phyloP scores from a whole-genome alignment of 2,113 vertebrate genomes.

The Glaucidium brasilianum region DNA sequence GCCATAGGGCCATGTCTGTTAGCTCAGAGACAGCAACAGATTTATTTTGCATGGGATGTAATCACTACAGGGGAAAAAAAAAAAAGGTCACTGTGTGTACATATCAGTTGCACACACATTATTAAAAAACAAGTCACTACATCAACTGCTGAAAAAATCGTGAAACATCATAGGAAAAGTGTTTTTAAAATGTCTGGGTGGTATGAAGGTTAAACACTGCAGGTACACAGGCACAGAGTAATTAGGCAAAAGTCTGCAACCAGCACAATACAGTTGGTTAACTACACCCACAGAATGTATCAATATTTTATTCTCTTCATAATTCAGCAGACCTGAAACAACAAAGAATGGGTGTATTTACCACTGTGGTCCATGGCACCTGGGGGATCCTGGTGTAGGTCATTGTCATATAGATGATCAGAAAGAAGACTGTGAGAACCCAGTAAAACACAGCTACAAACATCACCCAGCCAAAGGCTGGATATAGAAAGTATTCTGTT shows the following conservation, averaged over 20 bases:
- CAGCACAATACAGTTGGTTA: neutral
- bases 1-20: neutral
- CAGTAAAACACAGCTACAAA: conserved; percentile 89
- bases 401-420: conserved; percentile 87
- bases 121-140: conserved; percentile 15
- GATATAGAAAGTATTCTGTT: conserved; percentile 85
- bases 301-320: neutral
- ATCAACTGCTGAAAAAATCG: neutral
- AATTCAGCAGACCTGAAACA: neutral
- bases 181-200: neutral
- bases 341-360: conserved; percentile 64
- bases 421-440: conserved; percentile 86
- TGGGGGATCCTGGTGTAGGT: conserved; percentile 83
- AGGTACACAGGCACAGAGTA: neutral
- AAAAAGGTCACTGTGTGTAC: neutral
- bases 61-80: neutral
- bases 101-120: neutral
- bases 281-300: neutral
- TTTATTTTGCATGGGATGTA: neutral
- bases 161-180: neutral
- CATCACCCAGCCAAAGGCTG: conserved; percentile 91
- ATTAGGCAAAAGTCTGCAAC: neutral
- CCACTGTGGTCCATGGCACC: conserved; percentile 88
- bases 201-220: neutral
- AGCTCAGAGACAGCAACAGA: conserved; percentile 1